A percentile compares a stretch with the other conserved stretches of the same genome.
Conservation (phyloP, 30 jellyfish, hydroid and myxozoan genomes). For the Chironex yamaguchii region DNA sequence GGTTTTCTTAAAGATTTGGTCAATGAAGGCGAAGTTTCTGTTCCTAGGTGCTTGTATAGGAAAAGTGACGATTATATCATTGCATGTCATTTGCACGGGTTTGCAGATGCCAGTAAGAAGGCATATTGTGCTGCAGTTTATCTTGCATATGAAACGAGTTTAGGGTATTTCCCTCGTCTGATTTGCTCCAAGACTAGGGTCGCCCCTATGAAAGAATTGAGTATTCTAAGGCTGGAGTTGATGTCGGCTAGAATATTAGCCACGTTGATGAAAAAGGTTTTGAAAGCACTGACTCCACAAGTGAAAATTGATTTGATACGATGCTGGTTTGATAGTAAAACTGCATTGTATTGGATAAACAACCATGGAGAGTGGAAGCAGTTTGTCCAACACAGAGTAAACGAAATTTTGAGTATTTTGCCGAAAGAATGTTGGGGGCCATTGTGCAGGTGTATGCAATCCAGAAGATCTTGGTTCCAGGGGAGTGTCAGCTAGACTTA, state of each 20-base stretch:
- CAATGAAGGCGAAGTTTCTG: background rate
- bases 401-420: conserved; percentile 18
- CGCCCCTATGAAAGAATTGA: conserved; percentile 21
- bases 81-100: conserved; percentile 13
- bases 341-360: conserved; percentile 39
- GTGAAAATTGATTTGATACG: background rate
- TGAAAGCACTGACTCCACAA: conserved; percentile 4
- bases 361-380: conserved; percentile 55
- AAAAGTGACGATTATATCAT: background rate
- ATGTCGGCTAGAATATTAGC: conserved; percentile 42
- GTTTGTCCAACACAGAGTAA: conserved; percentile 56
- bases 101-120: conserved; percentile 63
- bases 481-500: conserved; percentile 26
- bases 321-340: conserved; percentile 38
- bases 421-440: conserved; percentile 22
- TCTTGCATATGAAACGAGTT: background rate
- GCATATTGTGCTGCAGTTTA: conserved; percentile 49
- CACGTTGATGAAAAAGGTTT: conserved; percentile 32
- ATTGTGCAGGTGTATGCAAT: conserved; percentile 31
- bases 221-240: conserved; percentile 50
- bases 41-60: conserved; percentile 29
- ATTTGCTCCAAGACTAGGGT: conserved; percentile 51
- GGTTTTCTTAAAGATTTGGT: background rate
- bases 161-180: conserved; percentile 1
- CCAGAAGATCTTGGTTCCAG: conserved; percentile 54